phyloP scores from a whole-genome alignment of 2,797 vertebrate genomes.

The Antrozous pallidus region DNA sequence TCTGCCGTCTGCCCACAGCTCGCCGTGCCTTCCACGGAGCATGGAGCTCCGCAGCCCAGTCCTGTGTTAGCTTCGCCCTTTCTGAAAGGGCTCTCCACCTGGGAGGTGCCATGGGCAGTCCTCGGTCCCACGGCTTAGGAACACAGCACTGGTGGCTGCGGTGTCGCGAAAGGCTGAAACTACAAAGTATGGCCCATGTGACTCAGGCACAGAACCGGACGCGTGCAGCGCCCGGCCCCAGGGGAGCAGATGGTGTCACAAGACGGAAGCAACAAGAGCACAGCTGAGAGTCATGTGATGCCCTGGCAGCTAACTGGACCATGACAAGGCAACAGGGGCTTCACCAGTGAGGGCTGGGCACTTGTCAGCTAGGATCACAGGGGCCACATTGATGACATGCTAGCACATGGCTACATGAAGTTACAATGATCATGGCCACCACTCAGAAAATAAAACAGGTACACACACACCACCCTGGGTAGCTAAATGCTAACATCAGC shows the following conservation, averaged over 20 bases:
- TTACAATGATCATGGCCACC: conserved; percentile 69
- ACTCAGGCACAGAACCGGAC: conserved; percentile 69
- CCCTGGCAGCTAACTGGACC: conserved; percentile 79
- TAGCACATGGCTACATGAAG: conserved; percentile 85
- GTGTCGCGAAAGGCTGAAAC: conserved; percentile 86
- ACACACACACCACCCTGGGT: conserved; percentile 73
- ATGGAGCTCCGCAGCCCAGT: background rate
- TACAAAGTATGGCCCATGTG: conserved; percentile 83
- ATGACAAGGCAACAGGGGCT: conserved; percentile 78
- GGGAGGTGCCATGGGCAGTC: conserved; percentile 78
- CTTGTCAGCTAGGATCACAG: conserved; percentile 74
- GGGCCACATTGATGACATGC: conserved; percentile 78
- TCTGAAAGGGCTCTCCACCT: conserved; percentile 80
- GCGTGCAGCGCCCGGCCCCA: conserved; percentile 62
- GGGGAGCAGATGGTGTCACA: conserved; percentile 79
- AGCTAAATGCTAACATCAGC: conserved; percentile 72
- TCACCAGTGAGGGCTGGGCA: conserved; percentile 77
- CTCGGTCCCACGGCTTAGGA: conserved; percentile 83
- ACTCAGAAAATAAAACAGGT: conserved; percentile 49
- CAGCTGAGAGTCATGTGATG: conserved; percentile 79
- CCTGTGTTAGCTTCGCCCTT: conserved; percentile 75
- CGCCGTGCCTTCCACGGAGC: background rate
- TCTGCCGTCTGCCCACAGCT: conserved; percentile 2
- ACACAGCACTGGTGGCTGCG: conserved; percentile 81
- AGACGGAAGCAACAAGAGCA: conserved; percentile 84